Conservation (phyloP, 2,888 invertebrate species). For the Glyphotaelius pellucidus region DNA sequence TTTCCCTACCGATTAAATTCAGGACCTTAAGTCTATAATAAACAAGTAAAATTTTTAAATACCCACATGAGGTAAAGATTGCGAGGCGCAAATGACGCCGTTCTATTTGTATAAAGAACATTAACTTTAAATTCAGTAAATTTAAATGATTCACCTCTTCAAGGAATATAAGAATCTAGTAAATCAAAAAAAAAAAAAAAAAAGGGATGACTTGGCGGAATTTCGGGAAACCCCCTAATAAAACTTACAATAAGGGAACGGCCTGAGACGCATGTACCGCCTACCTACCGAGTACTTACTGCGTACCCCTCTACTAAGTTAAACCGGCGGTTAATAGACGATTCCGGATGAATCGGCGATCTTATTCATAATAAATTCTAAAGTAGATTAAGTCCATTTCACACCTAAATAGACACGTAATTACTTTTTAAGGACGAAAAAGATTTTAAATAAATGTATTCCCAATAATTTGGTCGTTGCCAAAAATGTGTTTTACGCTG, state of each 20-base stretch:
- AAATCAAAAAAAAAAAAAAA: too few species aligned
- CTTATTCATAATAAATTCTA: background rate
- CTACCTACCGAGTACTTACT: background rate
- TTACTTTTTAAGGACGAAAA: background rate
- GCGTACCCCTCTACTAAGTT: background rate
- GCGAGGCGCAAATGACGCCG: too few species aligned
- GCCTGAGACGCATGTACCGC: background rate
- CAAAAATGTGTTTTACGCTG: background rate
- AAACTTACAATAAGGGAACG: slow-evolving; percentile 19
- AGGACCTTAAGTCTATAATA: too few species aligned
- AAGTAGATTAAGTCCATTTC: background rate
- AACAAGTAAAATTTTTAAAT: too few species aligned
- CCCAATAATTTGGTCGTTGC: background rate
- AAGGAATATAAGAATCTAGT: too few species aligned
- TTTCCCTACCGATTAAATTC: too few species aligned
- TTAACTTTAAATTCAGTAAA: too few species aligned
- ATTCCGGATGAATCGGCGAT: background rate
- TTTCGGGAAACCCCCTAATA: slow-evolving; percentile 17
- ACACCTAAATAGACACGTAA: background rate
- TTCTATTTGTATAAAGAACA: too few species aligned
- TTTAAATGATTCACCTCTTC: too few species aligned
- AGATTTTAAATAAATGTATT: too few species aligned
- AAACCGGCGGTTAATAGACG: background rate
- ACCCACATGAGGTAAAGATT: too few species aligned
- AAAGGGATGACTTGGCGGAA: slow-evolving; percentile 15